Conservation (phyloP, 1,140 invertebrate genomes). For the Lasioglossum albipes region DNA sequence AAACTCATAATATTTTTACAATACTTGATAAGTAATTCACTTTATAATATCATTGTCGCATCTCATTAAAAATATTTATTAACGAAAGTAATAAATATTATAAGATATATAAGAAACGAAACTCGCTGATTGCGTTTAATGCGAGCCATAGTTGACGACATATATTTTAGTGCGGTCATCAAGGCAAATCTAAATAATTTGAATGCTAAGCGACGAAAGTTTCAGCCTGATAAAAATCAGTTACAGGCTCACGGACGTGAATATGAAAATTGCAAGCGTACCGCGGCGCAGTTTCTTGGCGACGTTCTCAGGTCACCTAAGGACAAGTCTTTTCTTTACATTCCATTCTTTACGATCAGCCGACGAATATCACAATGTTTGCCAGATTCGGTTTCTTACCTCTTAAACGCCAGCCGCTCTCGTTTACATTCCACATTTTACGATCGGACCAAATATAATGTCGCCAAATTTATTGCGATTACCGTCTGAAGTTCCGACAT, state of each 20-base stretch:
- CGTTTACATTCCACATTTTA: slow-evolving; percentile 49
- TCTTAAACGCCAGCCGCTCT: slow-evolving; percentile 25
- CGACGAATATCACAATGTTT: slow-evolving; percentile 49
- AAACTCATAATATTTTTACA: too few relatives aligned
- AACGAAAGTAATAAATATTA: too few relatives aligned
- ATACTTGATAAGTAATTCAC: too few relatives aligned
- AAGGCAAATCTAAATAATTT: background rate
- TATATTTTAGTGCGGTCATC: background rate
- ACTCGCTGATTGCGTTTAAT: background rate
- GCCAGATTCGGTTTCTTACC: slow-evolving; percentile 35
- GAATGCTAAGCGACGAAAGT: background rate
- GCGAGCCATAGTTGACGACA: background rate
- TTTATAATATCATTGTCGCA: too few relatives aligned
- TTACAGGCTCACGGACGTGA: too few relatives aligned
- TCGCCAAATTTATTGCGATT: slow-evolving; percentile 33
- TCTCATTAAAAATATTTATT: too few relatives aligned
- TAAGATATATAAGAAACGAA: too few relatives aligned
- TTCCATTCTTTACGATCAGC: slow-evolving; percentile 46
- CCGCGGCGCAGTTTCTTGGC: slow-evolving; percentile 11
- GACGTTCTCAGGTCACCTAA: slow-evolving; percentile 32
- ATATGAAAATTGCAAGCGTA: background rate
- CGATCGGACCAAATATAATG: slow-evolving; percentile 34
- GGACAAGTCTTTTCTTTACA: slow-evolving; percentile 47
- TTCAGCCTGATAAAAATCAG: too few relatives aligned
- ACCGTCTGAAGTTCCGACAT: background rate